Base-by-base conservation (phyloP, 2,888 invertebrate genomes). In the Chelonus formosanus region DNA sequence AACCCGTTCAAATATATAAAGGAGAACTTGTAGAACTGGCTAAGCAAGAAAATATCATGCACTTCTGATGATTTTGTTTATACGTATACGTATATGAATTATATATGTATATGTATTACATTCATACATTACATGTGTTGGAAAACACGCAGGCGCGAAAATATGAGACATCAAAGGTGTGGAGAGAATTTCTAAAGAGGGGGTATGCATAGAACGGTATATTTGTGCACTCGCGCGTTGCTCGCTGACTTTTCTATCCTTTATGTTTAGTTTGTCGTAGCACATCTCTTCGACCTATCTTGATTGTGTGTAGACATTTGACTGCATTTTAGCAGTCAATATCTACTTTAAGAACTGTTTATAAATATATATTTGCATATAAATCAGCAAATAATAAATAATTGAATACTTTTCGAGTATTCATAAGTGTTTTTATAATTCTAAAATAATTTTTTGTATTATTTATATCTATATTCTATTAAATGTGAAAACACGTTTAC, bases 1-100 rank as follows among this genome's bases (percentile, higher is more conserved):
- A 52, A 65, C 60, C 59, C 45, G 48, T 54, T 57, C 65, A 59
- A 48, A 47, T 48, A 31, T 64, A 50, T 36, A 50, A 50, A 36
- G 40, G 40, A 40, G 48, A 59, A 59, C 48, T 50, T 59, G 61
- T 44, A 61, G 53, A 52, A 61, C 61, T 61, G 61, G 61, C 52
- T 34, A 43, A 52, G 35, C 61, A 61, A 52, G 61, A 61, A 61
- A 52, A 61, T 52, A 53, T 61, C 61, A 61, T 61, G 61, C 53
- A 53, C 31, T 43, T 53, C 20, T 52, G 52, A 50, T 52, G 61
- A 43, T 7, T 52, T 52, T 34, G 47, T 31, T 5, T 34, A 58
- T 20, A n/a, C 6, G 43, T 32, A 20, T 45, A 10, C 35, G 35
- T 50, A 52, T 34, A 47, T 48, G 34, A 5, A 50, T 31, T 20